A percentile compares a stretch with the other conserved stretches of the same genome.
phyloP scores from a whole-genome alignment of 2,113 vertebrate genomes.

The Festucalex cinctus region DNA sequence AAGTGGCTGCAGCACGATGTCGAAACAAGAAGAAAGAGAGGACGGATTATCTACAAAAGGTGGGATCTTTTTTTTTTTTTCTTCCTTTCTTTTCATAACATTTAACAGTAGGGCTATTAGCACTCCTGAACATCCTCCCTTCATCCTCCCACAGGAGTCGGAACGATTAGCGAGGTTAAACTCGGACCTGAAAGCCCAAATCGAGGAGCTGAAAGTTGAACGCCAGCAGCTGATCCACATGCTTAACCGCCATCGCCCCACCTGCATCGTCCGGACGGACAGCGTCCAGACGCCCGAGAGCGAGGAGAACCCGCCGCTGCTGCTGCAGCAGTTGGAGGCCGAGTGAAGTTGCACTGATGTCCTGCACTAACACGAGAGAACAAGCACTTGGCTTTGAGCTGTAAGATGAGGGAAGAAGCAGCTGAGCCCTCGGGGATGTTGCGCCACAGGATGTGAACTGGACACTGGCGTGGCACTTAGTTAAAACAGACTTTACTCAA shows the following conservation, averaged over 20 bases:
- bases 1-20: conserved; percentile 93
- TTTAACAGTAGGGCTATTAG: no score
- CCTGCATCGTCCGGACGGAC: conserved; percentile 92
- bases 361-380: conserved; percentile 39
- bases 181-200: conserved; percentile 91
- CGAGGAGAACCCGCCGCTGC: conserved; percentile 82
- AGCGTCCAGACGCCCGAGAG: conserved; percentile 87
- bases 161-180: conserved; percentile 94
- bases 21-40: conserved; percentile 98
- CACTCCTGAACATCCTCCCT: not conserved
- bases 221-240: conserved; percentile 93
- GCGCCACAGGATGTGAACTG: conserved; percentile 31
- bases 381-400: conserved; percentile 65
- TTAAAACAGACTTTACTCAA: conserved; percentile 23
- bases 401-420: conserved; percentile 42
- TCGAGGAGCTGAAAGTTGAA: conserved; percentile 93
- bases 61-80: conserved; percentile 51
- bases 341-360: conserved; percentile 71
- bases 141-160: conserved; percentile 77
- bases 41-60: conserved; percentile 93
- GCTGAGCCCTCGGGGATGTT: conserved; percentile 39
- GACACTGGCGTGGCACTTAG: conserved; percentile 58
- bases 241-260: conserved; percentile 92
- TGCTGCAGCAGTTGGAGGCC: conserved; percentile 86
- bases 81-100: no score